Evolutionary conservation across 1,140 invertebrate genomes (phyloP), one percentile per base, ranked within the genome.

Genomic region (Ooceraea biroi): DNA sequence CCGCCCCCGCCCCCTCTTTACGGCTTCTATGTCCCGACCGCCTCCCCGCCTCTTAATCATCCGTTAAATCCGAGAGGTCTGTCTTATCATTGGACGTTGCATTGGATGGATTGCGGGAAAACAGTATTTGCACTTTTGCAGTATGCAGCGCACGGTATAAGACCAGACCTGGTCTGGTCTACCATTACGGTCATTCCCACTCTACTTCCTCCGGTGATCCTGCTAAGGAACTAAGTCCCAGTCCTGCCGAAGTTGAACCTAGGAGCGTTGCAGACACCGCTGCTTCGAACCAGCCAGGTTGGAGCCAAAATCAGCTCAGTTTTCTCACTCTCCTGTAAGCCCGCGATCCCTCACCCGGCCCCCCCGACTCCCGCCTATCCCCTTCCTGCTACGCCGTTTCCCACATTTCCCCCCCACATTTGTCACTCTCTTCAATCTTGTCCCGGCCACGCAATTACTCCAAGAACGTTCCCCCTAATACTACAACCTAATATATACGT

Each of bases 121-220:
- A 94, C 91, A 94, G 93, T 94, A 94, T 94, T 94, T 94, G 93
- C 93, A 94, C 94, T 95, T 94, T 96, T 96, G 94, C 96, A 98
- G 98, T 98, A 93, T 99, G 98, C 96, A 97, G 98, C 93, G 98
- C 98, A 92, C 97, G 98, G 91, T 99, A 99, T 97, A 99, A 99
- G 96, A 99, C 98, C 69, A 96, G 98, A 88, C 98, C 98, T 85
- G 99, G 99, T 89, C 96, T 99, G 91, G 98, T 98, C 89, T 99
- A 99, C 96, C 99, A 99, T 96, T 98, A 98, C 95, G 97, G 97
- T 93, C 98, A 99, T 96, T 98, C 98, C 91, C 98, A 99, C 95
- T 94, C 94, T 94, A 94, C 94, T 94, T 94, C 94, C 94, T 94
- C 94, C 91, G 94, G 94, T 94, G 94, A 94, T 94, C 94, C 94